phyloP scores from a whole-genome alignment of 2,113 vertebrate genomes.

The Crocuta crocuta region DNA sequence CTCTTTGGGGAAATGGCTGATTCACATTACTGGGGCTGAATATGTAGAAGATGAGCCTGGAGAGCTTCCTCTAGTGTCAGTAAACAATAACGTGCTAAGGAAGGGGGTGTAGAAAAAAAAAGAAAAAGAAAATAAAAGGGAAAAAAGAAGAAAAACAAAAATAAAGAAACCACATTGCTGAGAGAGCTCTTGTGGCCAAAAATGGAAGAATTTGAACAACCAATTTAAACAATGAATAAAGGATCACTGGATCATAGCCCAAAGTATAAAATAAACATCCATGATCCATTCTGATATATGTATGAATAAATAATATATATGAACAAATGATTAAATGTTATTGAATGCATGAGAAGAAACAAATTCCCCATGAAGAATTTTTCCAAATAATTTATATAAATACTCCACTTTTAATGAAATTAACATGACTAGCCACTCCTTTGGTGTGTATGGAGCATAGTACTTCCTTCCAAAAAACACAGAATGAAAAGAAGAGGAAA shows the following conservation, averaged over 20 bases:
- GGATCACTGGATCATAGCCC: neutral
- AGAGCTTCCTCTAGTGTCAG: neutral
- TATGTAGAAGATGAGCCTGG: neutral
- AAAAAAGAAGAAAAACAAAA: neutral
- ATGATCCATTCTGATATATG: neutral
- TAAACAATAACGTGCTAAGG: neutral
- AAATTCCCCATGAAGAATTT: neutral
- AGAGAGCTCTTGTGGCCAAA: neutral
- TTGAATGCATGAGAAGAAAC: neutral
- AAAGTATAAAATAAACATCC: neutral
- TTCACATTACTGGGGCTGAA: neutral
- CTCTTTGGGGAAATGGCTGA: neutral
- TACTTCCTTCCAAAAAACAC: neutral
- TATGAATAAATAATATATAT: neutral
- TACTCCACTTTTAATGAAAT: neutral
- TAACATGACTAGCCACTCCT: neutral
- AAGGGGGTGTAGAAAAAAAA: neutral
- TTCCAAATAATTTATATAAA: neutral
- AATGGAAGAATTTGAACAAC: neutral
- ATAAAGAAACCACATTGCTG: neutral
- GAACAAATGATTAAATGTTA: neutral
- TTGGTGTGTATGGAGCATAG: neutral
- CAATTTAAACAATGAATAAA: neutral
- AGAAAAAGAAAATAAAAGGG: rapidly evolving
- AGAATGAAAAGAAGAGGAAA: neutral